Percentiles rank a stretch among this genome's conserved stretches.
Conservation (phyloP, 2,113 vertebrate genomes). For the Sakesphorus luctuosus region DNA sequence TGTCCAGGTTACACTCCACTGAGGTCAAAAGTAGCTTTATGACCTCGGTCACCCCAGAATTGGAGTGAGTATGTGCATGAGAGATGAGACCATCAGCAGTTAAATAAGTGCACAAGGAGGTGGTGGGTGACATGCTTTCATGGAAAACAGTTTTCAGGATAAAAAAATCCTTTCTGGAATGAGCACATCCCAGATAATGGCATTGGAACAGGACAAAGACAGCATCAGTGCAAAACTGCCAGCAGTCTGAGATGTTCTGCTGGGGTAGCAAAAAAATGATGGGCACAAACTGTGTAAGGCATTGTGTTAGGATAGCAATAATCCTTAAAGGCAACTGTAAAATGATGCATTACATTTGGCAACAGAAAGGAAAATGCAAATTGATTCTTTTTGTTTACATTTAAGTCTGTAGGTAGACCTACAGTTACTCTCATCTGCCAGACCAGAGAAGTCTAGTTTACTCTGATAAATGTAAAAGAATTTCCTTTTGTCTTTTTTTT, state of each 20-base stretch:
- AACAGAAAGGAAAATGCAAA: slow-evolving; percentile 76
- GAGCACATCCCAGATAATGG: slow-evolving; percentile 63
- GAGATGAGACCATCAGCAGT: slow-evolving; percentile 34
- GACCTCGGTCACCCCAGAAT: slow-evolving; percentile 24
- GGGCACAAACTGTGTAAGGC: slow-evolving; percentile 55
- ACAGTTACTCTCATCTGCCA: slow-evolving; percentile 46
- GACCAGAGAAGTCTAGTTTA: slow-evolving; percentile 58
- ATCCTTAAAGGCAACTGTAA: slow-evolving; percentile 70
- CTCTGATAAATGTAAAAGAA: slow-evolving; percentile 28
- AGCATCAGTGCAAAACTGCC: slow-evolving; percentile 52
- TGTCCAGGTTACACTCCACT: slow-evolving; percentile 30
- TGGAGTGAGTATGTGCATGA: neutral
- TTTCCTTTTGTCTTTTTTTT: neutral
- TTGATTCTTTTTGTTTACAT: slow-evolving; percentile 68
- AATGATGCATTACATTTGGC: slow-evolving; percentile 67
- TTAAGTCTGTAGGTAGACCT: slow-evolving; percentile 62
- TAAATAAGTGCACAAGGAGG: neutral
- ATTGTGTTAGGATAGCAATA: slow-evolving; percentile 61
- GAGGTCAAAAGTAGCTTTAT: slow-evolving; percentile 21
- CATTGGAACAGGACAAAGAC: slow-evolving; percentile 50
- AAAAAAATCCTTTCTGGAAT: slow-evolving; percentile 36
- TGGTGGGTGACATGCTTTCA: slow-evolving; percentile 50
- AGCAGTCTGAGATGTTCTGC: slow-evolving; percentile 61
- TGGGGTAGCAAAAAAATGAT: slow-evolving; percentile 35
- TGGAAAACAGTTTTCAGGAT: slow-evolving; percentile 29